Evolutionary conservation across 2,888 invertebrate genomes (phyloP).

Genomic region (Cephus pygmeus): DNA sequence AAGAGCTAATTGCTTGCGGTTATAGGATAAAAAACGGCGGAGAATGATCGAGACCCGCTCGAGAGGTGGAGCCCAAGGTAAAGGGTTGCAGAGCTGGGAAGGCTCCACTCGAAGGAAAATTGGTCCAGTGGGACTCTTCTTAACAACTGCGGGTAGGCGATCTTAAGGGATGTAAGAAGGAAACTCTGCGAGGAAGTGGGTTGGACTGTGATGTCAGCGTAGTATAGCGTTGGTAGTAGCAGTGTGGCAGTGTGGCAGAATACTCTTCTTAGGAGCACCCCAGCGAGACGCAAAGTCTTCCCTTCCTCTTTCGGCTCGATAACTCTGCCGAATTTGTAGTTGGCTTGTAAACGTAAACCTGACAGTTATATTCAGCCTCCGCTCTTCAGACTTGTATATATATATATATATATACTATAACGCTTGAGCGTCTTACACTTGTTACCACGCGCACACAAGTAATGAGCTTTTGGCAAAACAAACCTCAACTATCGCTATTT

Average conservation of each 20-base stretch:
- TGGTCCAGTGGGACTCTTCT: constrained; percentile 63
- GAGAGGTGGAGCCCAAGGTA: neutral
- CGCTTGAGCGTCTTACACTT: constrained; percentile 35
- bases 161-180: constrained; percentile 21
- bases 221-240: no score
- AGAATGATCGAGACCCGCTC: constrained; percentile 20
- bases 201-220: constrained; percentile 52
- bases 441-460: no score
- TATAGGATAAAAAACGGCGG: constrained; percentile 14
- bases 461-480: no score
- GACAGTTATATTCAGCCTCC: constrained; percentile 52
- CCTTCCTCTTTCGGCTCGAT: constrained; percentile 59
- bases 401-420: constrained; percentile 17
- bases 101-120: constrained; percentile 42
- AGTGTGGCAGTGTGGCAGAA: no score
- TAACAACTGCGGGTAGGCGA: constrained; percentile 53
- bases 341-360: constrained; percentile 65
- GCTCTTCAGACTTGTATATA: constrained; percentile 16
- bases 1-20: constrained; percentile 17
- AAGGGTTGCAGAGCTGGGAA: neutral
- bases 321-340: constrained; percentile 65
- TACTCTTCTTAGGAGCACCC: constrained; percentile 47
- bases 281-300: constrained; percentile 59
- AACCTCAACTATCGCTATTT: no score
- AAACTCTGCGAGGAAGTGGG: constrained; percentile 28